Conservation (phyloP, 2,797 vertebrate species). For the Alca torda region DNA sequence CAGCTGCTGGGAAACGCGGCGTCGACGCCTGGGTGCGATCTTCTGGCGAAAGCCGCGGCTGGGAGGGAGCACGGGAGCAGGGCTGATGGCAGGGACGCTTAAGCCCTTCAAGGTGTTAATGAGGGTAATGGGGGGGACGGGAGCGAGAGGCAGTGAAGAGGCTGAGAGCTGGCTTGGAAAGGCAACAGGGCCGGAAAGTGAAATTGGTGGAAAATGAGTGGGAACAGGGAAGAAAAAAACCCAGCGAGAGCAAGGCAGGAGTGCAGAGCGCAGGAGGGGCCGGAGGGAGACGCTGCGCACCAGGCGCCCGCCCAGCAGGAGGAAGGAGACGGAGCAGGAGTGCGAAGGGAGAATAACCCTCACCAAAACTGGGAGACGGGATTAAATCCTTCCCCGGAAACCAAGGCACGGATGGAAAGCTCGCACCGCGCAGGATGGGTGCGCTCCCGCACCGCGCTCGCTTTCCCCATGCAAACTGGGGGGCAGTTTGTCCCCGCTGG, state of each 20-base stretch:
- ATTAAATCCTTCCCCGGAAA: neutral
- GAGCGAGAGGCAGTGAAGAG: neutral
- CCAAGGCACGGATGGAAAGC: neutral
- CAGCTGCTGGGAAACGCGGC: neutral
- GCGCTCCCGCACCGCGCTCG: rapidly evolving
- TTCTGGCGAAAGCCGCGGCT: rapidly evolving
- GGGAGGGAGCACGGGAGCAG: neutral
- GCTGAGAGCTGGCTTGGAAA: neutral
- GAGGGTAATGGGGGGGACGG: neutral
- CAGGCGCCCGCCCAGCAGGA: rapidly evolving
- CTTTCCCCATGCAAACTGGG: rapidly evolving
- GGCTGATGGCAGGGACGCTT: neutral
- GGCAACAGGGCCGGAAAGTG: neutral
- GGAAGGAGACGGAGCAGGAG: neutral
- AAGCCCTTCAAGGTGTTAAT: neutral
- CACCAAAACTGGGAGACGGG: neutral
- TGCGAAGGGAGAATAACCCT: neutral
- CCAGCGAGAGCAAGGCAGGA: neutral
- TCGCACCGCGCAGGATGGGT: too few relatives aligned
- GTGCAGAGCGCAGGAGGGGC: neutral
- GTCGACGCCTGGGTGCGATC: neutral
- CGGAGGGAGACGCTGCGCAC: neutral
- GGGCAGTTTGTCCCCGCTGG: neutral
- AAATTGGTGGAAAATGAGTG: neutral
- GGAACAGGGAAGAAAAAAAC: rapidly evolving